These are phyloP conservation scores for Chamaetylas fuelleborni DNA, from an alignment of 2,113 vertebrate species.

Conservation along the genomic window DNA sequence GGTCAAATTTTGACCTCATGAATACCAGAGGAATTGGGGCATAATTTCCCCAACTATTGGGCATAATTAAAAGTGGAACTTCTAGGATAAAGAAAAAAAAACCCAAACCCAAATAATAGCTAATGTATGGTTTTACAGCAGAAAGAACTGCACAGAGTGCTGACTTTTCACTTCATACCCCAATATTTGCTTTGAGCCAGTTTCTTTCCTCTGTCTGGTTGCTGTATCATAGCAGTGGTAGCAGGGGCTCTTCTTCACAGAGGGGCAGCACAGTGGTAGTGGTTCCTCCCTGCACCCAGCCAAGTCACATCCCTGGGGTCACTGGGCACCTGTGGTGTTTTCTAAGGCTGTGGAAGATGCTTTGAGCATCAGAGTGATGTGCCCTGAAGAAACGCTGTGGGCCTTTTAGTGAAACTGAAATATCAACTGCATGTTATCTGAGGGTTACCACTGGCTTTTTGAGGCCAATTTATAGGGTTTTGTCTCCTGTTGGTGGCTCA, in stretches of 20 bases:
- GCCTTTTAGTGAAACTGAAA: neutral
- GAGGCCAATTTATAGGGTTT: neutral
- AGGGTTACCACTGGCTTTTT: neutral
- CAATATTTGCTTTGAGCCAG: neutral
- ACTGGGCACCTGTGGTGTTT: rapidly evolving
- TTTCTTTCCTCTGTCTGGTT: neutral
- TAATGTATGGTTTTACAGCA: neutral
- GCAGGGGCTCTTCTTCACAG: rapidly evolving
- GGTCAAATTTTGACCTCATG: neutral
- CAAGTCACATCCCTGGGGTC: neutral
- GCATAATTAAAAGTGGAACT: neutral
- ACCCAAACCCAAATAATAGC: neutral
- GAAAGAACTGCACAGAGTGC: neutral
- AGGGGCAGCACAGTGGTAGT: neutral
- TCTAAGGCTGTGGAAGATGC: neutral
- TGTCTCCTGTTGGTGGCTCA: neutral
- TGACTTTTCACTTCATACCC: neutral
- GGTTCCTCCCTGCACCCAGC: neutral
- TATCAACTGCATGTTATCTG: neutral
- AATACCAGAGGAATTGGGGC: neutral
- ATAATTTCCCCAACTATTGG: neutral
- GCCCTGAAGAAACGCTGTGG: neutral
- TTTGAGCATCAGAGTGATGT: rapidly evolving
- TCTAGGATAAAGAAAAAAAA: neutral
- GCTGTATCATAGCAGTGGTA: neutral